Base-by-base conservation (phyloP, 1,140 invertebrate species). In the Caerostris extrusa region DNA sequence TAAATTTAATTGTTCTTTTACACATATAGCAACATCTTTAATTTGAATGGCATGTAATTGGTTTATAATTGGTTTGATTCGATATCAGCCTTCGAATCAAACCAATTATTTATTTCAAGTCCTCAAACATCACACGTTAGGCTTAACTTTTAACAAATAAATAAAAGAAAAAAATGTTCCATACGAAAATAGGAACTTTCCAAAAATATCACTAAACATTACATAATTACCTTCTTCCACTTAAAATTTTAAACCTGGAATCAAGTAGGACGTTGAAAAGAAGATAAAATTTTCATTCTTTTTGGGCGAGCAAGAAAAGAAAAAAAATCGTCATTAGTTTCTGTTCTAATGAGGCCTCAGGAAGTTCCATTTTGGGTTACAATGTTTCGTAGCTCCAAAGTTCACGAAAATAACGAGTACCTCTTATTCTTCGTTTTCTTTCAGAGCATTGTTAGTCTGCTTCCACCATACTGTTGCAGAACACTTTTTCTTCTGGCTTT, bases 321-420 rank as follows among this genome's bases (percentile, higher is more conserved):
- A 67, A 71, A 56, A 89, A 89, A 89, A 19, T 7, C 6, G 19
- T 89, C 87, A 89, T 89, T 89, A 89, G 10, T n/a, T 50, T 69
- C 34, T 58, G 58, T 34, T 61, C 85, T 89, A 89, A 89, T 89
- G 87, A 89, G 87, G 64, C 87, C 61, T 34, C 64, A 89, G 87
- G 67, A 89, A 89, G 87, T 57, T 69, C 64, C 87, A 89, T 89
- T 89, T 89, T 71, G 12, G 61, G 53, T 56, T 64, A 89, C 87
- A 89, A 89, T 89, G 87, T 89, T 89, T 89, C 87, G 61, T 34
- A n/a, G 50, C 64, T 69, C 12, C 53, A 19, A 71, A 69, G 87
- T 71, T 89, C 87, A 17, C 17, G 64, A 89, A 77, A 89, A 71
- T 89, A 89, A 89, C 87, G 67, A 89, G 87, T 87, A 14, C 53